Percentiles rank a stretch among this genome's conserved stretches.
phyloP scores from a whole-genome alignment of 2,797 vertebrate genomes.

The Bovichtus variegatus region DNA sequence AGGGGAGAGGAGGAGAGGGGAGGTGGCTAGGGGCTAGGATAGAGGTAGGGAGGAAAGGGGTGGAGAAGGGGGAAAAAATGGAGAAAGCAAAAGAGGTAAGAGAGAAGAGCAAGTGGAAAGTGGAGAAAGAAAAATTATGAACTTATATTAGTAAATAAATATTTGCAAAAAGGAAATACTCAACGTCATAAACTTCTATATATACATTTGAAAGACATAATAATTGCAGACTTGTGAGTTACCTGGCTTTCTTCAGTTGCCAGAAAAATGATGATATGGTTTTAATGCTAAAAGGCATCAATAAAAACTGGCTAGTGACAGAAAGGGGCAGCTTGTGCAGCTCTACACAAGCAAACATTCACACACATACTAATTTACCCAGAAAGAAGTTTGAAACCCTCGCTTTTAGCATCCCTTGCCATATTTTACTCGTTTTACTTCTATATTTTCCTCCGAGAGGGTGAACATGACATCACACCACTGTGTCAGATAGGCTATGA shows the following conservation, averaged over 20 bases:
- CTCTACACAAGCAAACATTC: constrained; percentile 10
- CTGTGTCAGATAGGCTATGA: constrained; percentile 56
- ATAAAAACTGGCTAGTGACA: neutral
- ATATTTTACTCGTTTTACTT: constrained; percentile 12
- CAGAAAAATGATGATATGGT: neutral
- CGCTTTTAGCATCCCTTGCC: constrained; percentile 4
- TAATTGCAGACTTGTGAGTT: neutral
- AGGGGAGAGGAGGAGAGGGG: constrained; percentile 71
- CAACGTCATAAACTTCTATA: neutral
- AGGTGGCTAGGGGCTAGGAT: constrained; percentile 73
- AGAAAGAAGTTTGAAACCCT: neutral
- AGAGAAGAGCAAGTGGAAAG: constrained; percentile 23
- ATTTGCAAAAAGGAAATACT: neutral
- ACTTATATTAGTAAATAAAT: constrained; percentile 1
- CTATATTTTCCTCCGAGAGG: constrained; percentile 36
- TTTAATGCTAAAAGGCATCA: neutral
- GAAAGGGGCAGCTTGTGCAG: neutral
- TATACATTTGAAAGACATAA: neutral
- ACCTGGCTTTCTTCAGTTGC: neutral
- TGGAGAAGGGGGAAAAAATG: constrained; percentile 25
- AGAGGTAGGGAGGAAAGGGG: constrained; percentile 59
- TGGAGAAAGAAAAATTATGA: neutral
- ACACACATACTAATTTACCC: neutral
- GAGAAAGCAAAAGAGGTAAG: constrained; percentile 13
- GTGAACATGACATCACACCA: constrained; percentile 62